Evolutionary conservation across 2,888 invertebrate species (phyloP), one percentile per base, ranked within the genome.

Genomic region (Nemotelus pantherinus): DNA sequence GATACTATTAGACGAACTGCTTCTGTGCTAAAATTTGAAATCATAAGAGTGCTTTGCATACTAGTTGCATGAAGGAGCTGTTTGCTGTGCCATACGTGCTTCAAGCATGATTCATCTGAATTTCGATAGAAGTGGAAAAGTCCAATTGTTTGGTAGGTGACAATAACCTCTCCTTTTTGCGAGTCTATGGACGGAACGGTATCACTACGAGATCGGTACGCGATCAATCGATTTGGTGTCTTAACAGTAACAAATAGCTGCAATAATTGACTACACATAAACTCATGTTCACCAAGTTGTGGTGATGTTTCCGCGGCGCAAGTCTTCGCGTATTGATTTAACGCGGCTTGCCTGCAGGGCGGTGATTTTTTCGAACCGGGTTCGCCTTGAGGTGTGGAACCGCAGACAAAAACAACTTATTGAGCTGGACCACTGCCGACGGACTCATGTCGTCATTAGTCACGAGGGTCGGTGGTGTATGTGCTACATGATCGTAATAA

Each of bases 191-290:
- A 43, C 43, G 70, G 45, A 74, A 74, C 74, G 74, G 74, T 60
- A 74, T 74, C 74, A 44, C 60, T 63, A 48, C 74, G 44, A 58
- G 74, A 74, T 74, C 74, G 41, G 43, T 7, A n/a, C 60, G 63
- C 74, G 63, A 74, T 74, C 74, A 74, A 74, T 74, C 74, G 74
- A 74, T 74, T 74, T 74, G 45, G 63, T 48, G 74, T 50, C 63
- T n/a, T 74, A 74, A 74, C 74, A 74, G 74, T 79, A 79, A 79
- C 67, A 79, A 79, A 79, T 77, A 76, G 76, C 75, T 53, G 76
- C 76, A 79, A 79, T 79, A 77, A 79, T 79, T 77, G 67, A 77
- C 76, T 79, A 79, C 79, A 79, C 77, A 79, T 76, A 77, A 68
- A 67, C 67, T 76, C 76, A 64, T 76, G 76, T 76, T 76, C 76